These are phyloP conservation scores for Calliphora vicina DNA, from an alignment of 1,140 invertebrate genomes.

Conservation along the genomic window DNA sequence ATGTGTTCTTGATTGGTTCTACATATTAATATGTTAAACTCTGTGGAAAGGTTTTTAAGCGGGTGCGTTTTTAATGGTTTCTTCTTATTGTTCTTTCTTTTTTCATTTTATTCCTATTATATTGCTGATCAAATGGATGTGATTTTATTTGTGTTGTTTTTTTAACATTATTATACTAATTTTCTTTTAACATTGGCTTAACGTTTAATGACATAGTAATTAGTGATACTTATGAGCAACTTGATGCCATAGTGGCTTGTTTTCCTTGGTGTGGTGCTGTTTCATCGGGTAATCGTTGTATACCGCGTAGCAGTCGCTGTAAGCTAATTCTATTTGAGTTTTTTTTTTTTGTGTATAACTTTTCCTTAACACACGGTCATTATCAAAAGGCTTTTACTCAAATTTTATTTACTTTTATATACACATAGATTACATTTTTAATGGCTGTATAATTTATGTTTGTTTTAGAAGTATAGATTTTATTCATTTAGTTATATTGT, in stretches of 20 bases:
- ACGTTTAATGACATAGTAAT: conserved; percentile 49
- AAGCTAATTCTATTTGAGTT: conserved; percentile 44
- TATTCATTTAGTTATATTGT: background rate
- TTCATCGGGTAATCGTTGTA: conserved; percentile 60
- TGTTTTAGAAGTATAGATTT: too few relatives aligned
- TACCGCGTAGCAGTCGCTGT: conserved; percentile 63
- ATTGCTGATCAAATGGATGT: conserved; percentile 19
- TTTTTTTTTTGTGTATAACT: background rate
- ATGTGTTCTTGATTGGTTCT: conserved; percentile 57
- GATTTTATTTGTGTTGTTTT: background rate
- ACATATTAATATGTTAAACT: conserved; percentile 33
- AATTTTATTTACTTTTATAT: too few relatives aligned
- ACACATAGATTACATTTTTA: too few relatives aligned
- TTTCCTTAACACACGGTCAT: too few relatives aligned
- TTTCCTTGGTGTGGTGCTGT: conserved; percentile 73
- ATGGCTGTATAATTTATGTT: too few relatives aligned
- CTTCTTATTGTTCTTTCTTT: conserved; percentile 40
- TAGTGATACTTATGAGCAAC: conserved; percentile 72
- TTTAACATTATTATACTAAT: conserved; percentile 3
- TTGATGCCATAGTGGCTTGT: conserved; percentile 74
- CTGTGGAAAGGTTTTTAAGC: conserved; percentile 37
- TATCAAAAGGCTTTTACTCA: too few relatives aligned
- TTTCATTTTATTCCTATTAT: conserved; percentile 35
- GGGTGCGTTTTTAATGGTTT: conserved; percentile 28
- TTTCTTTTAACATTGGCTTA: background rate